Base-by-base conservation (phyloP, 2,113 vertebrate species). In the Sylvia atricapilla region DNA sequence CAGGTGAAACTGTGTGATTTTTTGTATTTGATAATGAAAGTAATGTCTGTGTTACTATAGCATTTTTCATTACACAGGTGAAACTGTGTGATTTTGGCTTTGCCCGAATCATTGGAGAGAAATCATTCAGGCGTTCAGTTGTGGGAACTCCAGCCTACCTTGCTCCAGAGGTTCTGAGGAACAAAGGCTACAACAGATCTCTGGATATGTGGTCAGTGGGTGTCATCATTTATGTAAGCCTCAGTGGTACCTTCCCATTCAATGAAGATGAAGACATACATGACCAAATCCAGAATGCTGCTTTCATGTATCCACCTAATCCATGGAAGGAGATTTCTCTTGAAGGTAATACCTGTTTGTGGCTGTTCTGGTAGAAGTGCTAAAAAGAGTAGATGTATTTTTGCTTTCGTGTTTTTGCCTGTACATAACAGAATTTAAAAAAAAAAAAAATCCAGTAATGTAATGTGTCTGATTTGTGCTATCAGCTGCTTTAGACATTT, bases 131-230 rank as follows among this genome's bases (percentile, higher is more conserved):
- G 53, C 98, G 99, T 17, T 99, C 99, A 6, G 99, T 99, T 90
- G 99, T 99, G 7, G 99, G 99, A 46, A 99, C 99, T 1, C 99
- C 99, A 53, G 99, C 99, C 23, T 99, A 99, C 88, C 98, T 99
- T 63, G 99, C 99, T 35, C 99, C 99, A 7, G 99, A 99, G 91
- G 99, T 99, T 15, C 98, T 99, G 37, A 97, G 99, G 43, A 99
- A 99, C 98, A 99, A 99, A 96, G 99, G 99, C 85, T 99, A 99
- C 88, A 99, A 99, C 97, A 98, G 99, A 56, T 99, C 99, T 5
- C 97, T 99, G 83, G 99, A 99, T 97, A 99, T 99, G 99, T 99
- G 99, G 99, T 99, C 99, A 9, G 99, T 99, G 33, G 99, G 99
- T 11, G 99, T 99, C 87, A 99, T 99, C 95, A 98, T 99, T 96